Evolutionary conservation across 2,113 vertebrate species (phyloP).

Genomic region (Colius striatus): DNA sequence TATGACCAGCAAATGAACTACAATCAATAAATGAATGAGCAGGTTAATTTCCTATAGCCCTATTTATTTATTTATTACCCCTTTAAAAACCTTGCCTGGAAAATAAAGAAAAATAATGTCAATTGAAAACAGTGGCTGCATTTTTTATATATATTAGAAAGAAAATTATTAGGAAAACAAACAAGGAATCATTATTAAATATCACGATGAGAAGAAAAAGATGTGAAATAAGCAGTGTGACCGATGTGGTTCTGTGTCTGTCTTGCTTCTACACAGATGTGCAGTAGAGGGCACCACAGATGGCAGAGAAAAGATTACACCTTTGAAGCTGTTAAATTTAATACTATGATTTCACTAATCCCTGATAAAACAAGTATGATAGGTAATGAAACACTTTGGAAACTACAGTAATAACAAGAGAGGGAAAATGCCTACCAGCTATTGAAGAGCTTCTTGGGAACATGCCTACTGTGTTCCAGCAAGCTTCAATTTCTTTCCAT

Average conservation of each 20-base stretch:
- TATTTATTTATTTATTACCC: neutral
- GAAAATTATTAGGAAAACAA: neutral
- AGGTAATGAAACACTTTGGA: neutral
- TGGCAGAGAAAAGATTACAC: neutral
- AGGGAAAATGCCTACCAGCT: neutral
- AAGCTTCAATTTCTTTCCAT: neutral
- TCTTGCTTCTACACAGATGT: neutral
- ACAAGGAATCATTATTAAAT: neutral
- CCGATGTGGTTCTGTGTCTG: neutral
- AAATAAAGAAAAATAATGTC: neutral
- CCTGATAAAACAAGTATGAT: neutral
- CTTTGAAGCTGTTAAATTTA: neutral
- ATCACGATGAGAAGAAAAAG: neutral
- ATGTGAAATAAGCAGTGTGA: neutral
- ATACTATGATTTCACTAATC: neutral
- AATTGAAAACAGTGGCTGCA: neutral
- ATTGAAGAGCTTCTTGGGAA: neutral
- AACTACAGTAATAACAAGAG: neutral
- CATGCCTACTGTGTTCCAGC: neutral
- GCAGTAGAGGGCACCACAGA: conserved; percentile 16
- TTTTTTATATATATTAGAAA: neutral
- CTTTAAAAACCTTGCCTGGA: neutral
- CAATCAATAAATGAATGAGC: neutral
- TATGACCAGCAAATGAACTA: neutral
- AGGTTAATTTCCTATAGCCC: neutral